These are phyloP conservation scores for Hoplias malabaricus DNA, from an alignment of 2,113 vertebrate genomes.

Conservation along the genomic window DNA sequence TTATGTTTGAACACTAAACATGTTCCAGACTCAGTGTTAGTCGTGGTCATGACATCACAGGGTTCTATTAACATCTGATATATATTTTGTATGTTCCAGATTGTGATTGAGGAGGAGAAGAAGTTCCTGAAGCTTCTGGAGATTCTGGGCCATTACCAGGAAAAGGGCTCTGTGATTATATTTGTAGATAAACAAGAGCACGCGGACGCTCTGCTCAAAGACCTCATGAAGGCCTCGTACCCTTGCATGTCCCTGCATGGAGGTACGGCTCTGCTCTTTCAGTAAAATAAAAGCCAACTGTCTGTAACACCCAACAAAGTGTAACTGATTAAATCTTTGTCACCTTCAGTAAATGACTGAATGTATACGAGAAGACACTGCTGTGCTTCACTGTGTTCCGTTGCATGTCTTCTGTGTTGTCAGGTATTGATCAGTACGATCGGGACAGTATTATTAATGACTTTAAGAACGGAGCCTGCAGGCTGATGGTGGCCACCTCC, in stretches of 20 bases:
- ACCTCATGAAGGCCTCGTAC: conserved; percentile 97
- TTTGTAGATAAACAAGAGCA: conserved; percentile 99
- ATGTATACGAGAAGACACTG: neutral
- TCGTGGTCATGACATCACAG: too few relatives aligned
- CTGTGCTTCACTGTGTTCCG: too few relatives aligned
- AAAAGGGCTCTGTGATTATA: conserved; percentile 95
- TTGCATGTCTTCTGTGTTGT: neutral
- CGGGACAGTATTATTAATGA: conserved; percentile 98
- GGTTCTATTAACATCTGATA: neutral
- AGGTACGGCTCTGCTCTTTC: conserved; percentile 74
- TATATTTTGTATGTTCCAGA: conserved; percentile 62
- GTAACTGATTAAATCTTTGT: too few relatives aligned
- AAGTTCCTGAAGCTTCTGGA: conserved; percentile 97
- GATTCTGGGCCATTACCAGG: conserved; percentile 95
- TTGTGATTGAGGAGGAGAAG: conserved; percentile 96
- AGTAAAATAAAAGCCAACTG: too few relatives aligned
- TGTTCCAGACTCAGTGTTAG: too few relatives aligned
- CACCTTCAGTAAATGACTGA: too few relatives aligned
- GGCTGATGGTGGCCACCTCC: conserved; percentile 94
- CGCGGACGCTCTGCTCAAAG: conserved; percentile 89
- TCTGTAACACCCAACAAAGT: too few relatives aligned
- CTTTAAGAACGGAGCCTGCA: conserved; percentile 94
- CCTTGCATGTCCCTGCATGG: conserved; percentile 98
- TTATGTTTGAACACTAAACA: too few relatives aligned
- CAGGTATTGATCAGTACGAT: conserved; percentile 98